phyloP scores from a whole-genome alignment of 2,797 vertebrate genomes.

The Monodelphis domestica region DNA sequence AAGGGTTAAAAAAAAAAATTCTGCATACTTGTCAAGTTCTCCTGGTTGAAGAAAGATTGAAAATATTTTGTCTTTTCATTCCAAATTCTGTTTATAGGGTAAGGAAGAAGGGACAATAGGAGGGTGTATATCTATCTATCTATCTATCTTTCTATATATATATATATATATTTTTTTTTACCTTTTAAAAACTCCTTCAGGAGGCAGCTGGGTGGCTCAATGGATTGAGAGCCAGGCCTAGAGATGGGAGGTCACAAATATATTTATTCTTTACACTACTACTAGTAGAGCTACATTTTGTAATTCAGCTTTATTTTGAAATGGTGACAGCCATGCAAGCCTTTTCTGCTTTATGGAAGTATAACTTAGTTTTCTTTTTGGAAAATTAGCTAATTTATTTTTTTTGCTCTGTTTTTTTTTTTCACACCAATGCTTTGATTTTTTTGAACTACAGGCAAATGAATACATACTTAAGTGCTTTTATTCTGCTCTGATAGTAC shows the following conservation, averaged over 20 bases:
- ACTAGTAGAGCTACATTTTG: constrained; percentile 61
- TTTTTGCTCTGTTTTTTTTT: constrained; percentile 61
- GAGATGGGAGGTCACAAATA: constrained; percentile 2
- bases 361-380: constrained; percentile 61
- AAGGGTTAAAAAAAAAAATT: too few relatives aligned
- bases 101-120: too few relatives aligned
- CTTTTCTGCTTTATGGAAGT: constrained; percentile 41
- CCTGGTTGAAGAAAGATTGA: constrained; percentile 25
- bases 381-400: constrained; percentile 48
- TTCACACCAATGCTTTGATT: constrained; percentile 53
- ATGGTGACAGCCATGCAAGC: constrained; percentile 59
- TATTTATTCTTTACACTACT: constrained; percentile 23
- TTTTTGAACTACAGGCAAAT: constrained; percentile 20
- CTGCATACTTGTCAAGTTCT: too few relatives aligned
- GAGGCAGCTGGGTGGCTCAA: too few relatives aligned
- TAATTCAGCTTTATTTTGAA: constrained; percentile 33
- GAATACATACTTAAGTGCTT: constrained; percentile 6
- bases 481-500: constrained; percentile 38
- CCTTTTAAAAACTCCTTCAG: too few relatives aligned
- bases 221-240: too few relatives aligned
- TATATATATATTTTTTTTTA: too few relatives aligned
- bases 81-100: constrained; percentile 20
- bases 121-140: too few relatives aligned
- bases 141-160: too few relatives aligned
- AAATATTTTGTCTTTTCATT: constrained; percentile 22